Base-by-base conservation (phyloP, 2,113 vertebrate genomes). In the Paracanthobrama guichenoti region DNA sequence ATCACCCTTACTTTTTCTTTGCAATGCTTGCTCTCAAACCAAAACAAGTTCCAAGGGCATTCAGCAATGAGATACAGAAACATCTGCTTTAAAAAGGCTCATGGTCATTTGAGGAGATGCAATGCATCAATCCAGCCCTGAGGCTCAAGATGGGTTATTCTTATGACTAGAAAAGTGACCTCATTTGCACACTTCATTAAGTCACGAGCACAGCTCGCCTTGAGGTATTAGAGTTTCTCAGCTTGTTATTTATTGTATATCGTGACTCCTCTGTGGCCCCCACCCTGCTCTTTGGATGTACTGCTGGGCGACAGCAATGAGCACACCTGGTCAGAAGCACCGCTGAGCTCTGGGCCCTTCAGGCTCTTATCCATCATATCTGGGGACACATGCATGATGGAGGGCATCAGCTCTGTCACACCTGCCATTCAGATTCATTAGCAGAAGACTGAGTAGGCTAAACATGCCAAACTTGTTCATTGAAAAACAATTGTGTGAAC, bases 171-270 rank as follows among this genome's bases (percentile, higher is more conserved):
- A 83, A 83, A 83, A 46, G 50, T 84, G 77, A 85, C 84, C 83
- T 87, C 62, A 81, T 80, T 85, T 80, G 80, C 60, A 87, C 86
- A 85, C 88, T 87, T 85, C 83, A 87, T 89, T 87, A 84, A 87
- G 75, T 59, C 83, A 83, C 71, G 46, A 75, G 39, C 69, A 83
- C 62, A n/a, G 44, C 55, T 66, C 81, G 42, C 75, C 79, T 83
- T 67, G 26, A 77, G 79, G 82, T 85, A 53, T 55, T 66, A n/a
- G 28, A 35, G 59, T 66, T 60, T 42, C 71, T 71, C 79, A 53
- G 83, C 62, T 69, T 88, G 71, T 84, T 85, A 87, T 83, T 85
- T 87, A 85, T 83, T 31, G 50, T 62, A 42, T 67, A 26, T 31
- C 31, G 28, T 76, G 48, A 64, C 71, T 85, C 79, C 80, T n/a